Evolutionary conservation across 2,113 vertebrate species (phyloP), one percentile per base, ranked within the genome.

Genomic region (Edolisoma coerulescens): DNA sequence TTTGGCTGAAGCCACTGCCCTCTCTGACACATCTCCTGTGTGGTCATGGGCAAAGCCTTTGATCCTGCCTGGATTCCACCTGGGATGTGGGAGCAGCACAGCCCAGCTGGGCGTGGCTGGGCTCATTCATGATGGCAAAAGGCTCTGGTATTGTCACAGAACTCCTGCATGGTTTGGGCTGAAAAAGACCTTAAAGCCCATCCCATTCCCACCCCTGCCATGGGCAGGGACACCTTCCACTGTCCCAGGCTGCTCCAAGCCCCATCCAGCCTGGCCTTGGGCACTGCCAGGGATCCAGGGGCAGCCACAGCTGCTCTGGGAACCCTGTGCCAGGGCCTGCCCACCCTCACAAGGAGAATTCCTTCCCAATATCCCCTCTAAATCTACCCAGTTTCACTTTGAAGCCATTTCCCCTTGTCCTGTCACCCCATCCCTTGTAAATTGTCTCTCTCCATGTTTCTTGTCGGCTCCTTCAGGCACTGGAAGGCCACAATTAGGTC

Each of bases 401-500:
- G 39, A 26, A 75, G 11, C 13, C 3, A 14, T 45, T 39, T 19
- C 10, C 13, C 35, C 9, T 30, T 18, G 5, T 35, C 35, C 49
- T 71, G 57, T 26, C 42, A 2, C 20, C 3, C 16, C 37, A 47
- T 5, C 11, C 17, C 2, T 20, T 47, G 14, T 7, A 2, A 39
- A n/a, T 16, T 4, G 0, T 27, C 24, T 12, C 26, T 76, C 30
- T 42, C 54, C 26, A 35, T 32, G 1, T 76, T 50, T 24, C 15
- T 6, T 61, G 13, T 14, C 3, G 2, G 3, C 8, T 10, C n/a
- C 39, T 35, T 42, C 47, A 54, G 24, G 61, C 2, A 0, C 50
- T 57, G 16, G 0, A 7, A 65, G 9, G 15, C 24, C 76, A 56
- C 35, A 2, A 0, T 33, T 12, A 9, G 24, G 0, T 30, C 21